Evolutionary conservation across 1,140 invertebrate genomes (phyloP), one percentile per base, ranked within the genome.

Genomic region (Oreohelix idahoensis): DNA sequence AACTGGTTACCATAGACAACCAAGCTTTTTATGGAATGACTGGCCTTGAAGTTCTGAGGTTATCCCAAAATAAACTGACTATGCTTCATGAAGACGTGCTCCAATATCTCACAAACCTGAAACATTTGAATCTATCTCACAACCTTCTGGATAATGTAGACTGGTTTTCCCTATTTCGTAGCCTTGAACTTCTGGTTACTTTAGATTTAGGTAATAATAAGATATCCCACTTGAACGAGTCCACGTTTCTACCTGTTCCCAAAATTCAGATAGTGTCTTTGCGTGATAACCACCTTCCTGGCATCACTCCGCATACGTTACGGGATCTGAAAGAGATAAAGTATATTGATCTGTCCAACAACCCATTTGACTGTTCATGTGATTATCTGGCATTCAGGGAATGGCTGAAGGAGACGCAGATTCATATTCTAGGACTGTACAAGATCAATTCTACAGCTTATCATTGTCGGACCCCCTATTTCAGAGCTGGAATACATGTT

Each of bases 301-400:
- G 53, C 0, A 80, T 91, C 51, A 69, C 81, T 2, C 81, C 84
- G 0, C 39, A 74, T 8, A 58, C 83, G 20, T 88, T 90, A 39
- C 29, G 79, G 32, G 58, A 78, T 26, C 42, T 89, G 29, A 74
- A 73, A 39, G 82, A 87, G 15, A 79, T 91, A 35, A 39, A 83
- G 23, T 32, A 85, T 58, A 45, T 92, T 11, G 89, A 90, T 83
- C 79, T 91, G 11, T 87, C 89, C 10, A 71, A 76, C n/a, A 92
- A 91, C 71, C 86, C 86, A 8, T 90, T 90, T 75, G 36, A 81
- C 36, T 92, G 91, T 75, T 82, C 84, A 35, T 91, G 90, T 82
- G 83, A 85, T 32, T 76, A 89, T 35, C 53, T 89, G 5, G 79
- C 82, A 10, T 85, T 91, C 58, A 77, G 81, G 32, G 80, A 88